Evolutionary conservation across 2,888 invertebrate genomes (phyloP).

Genomic region (Leptogaster cylindrica): DNA sequence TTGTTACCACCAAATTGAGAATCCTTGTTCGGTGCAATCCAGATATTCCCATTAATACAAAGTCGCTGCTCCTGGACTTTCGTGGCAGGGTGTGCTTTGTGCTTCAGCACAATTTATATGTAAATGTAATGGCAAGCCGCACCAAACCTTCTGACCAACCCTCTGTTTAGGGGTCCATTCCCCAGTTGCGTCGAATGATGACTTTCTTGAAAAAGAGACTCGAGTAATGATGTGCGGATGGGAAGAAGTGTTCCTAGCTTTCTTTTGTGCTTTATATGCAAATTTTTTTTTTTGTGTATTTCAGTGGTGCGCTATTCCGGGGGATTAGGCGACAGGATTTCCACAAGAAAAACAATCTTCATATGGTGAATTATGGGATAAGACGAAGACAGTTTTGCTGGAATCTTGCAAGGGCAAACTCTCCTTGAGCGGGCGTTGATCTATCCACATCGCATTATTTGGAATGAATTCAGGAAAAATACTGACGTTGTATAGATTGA

Average conservation of each 20-base stretch:
- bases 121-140: slow-evolving; percentile 39
- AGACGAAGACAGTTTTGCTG: slow-evolving; percentile 36
- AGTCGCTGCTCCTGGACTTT: slow-evolving; percentile 27
- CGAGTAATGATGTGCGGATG: slow-evolving; percentile 39
- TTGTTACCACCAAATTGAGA: slow-evolving; percentile 44
- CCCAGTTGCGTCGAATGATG: slow-evolving; percentile 30
- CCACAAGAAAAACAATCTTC: slow-evolving; percentile 35
- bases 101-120: slow-evolving; percentile 39
- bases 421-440: too few species aligned
- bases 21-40: slow-evolving; percentile 32
- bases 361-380: slow-evolving; percentile 36
- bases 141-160: slow-evolving; percentile 20
- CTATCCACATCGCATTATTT: too few species aligned
- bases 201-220: slow-evolving; percentile 35
- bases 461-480: too few species aligned
- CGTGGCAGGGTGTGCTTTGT: slow-evolving; percentile 24
- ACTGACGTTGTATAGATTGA: too few species aligned
- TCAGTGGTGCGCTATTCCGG: slow-evolving; percentile 8
- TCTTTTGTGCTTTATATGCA: slow-evolving; percentile 38
- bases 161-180: slow-evolving; percentile 25
- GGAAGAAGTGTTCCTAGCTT: slow-evolving; percentile 37
- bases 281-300: slow-evolving; percentile 21
- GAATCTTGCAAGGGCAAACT: too few species aligned
- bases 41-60: slow-evolving; percentile 36
- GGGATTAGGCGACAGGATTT: slow-evolving; percentile 37